Evolutionary conservation across 2,888 invertebrate genomes (phyloP), one percentile per base, ranked within the genome.

Genomic region (Mesoligia furuncula): DNA sequence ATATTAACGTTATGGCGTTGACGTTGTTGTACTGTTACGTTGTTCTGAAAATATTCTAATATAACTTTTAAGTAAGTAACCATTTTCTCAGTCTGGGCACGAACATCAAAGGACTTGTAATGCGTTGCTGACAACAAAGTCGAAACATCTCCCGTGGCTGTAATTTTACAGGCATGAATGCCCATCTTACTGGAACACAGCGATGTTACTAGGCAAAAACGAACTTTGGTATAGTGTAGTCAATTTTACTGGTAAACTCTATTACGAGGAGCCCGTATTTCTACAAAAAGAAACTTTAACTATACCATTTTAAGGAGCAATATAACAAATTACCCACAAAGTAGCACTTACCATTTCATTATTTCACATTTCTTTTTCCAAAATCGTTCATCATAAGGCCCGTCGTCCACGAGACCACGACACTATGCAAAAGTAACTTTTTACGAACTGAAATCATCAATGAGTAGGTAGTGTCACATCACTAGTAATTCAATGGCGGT

Each of bases 281-380:
- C 13, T 11, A 7, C 17, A n/a, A 74, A 39, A 45, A 11, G 4
- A 61, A 59, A 39, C 74, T 48, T 48, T 51, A 39, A 27, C 17
- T 75, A n/a, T 39, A 45, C 45, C 9, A 61, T 31, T 39, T n/a
- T 11, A 42, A 42, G 48, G 11, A 51, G 48, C 48, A 76, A 51
- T 59, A 1, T 51, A 66, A 57, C 24, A 62, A 69, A 77, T 62
- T 68, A 54, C 20, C 62, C 17, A n/a, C 17, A 45, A 77, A 69
- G 54, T 17, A 77, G 7, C 36, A 78, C 45, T 70, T 39, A 48
- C 27, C 13, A 39, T 70, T 77, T 62, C 13, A 77, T 78, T 78
- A 71, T 78, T 57, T 57, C 15, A 17, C 39, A 39, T 57, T 31
- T 15, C 45, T 62, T 45, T 62, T 59, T 20, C 39, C 4, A 76